Conservation (phyloP, 2,888 invertebrate species). For the Andrena dorsata region DNA sequence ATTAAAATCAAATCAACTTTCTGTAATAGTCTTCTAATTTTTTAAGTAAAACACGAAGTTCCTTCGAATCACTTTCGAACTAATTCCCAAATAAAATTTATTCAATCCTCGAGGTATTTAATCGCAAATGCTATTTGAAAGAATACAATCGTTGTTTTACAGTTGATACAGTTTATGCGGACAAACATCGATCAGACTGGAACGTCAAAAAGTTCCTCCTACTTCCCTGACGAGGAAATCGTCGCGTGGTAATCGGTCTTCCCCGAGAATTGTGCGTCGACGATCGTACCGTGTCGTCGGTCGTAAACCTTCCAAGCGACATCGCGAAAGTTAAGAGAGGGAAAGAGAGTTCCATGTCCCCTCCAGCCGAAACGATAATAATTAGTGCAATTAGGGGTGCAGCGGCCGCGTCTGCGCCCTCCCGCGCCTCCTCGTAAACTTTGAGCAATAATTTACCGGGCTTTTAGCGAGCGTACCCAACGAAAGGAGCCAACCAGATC, state of each 20-base stretch:
- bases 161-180: neutral
- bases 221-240: constrained; percentile 42
- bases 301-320: constrained; percentile 69
- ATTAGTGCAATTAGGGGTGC: constrained; percentile 75
- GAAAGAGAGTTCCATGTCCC: constrained; percentile 45
- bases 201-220: neutral
- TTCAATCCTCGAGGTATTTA: no score
- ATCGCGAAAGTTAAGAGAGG: constrained; percentile 57
- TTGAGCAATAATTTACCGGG: constrained; percentile 72
- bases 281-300: constrained; percentile 66
- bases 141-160: neutral
- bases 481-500: constrained; percentile 42
- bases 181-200: neutral
- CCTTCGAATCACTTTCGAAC: no score
- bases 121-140: no score
- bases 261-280: constrained; percentile 35
- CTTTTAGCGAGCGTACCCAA: constrained; percentile 63
- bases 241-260: constrained; percentile 49
- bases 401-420: constrained; percentile 53
- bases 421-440: constrained; percentile 65
- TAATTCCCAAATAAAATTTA: no score
- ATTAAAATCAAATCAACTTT: no score
- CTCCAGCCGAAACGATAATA: constrained; percentile 75
- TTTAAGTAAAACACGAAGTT: no score
- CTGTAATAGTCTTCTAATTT: no score